phyloP scores from a whole-genome alignment of 2,797 vertebrate genomes.

The Tapera naevia region DNA sequence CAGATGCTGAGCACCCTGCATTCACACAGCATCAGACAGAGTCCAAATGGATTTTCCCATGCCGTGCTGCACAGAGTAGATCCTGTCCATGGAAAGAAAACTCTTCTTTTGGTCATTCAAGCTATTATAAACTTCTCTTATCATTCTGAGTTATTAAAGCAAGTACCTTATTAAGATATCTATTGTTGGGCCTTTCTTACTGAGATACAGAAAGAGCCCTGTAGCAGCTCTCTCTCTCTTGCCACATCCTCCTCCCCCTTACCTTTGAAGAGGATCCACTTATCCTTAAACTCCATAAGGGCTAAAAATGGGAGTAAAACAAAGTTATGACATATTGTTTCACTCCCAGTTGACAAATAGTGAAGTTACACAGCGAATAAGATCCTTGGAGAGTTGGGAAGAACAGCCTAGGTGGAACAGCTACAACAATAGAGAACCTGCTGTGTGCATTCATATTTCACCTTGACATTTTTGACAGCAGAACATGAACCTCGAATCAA shows the following conservation, averaged over 20 bases:
- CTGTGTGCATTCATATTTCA: background rate
- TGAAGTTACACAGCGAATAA: background rate
- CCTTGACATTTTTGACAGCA: background rate
- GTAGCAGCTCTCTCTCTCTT: background rate
- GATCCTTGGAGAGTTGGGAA: background rate
- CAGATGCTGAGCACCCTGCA: background rate
- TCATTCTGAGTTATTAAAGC: background rate
- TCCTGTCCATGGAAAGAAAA: background rate
- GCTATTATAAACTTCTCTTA: background rate
- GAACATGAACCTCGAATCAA: background rate
- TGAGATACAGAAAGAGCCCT: background rate
- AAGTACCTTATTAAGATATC: background rate
- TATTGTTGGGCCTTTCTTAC: background rate
- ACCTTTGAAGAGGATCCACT: background rate
- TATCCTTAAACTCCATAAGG: background rate
- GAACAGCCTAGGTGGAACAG: background rate
- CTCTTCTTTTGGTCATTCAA: background rate
- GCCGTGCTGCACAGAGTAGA: background rate
- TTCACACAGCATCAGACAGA: background rate
- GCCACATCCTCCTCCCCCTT: background rate
- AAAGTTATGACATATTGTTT: background rate
- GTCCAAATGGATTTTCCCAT: background rate
- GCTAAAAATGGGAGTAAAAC: background rate
- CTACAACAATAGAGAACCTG: background rate
- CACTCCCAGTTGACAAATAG: background rate